Conservation (phyloP, 1,140 invertebrate species). For the Macrobrachium rosenbergii region DNA sequence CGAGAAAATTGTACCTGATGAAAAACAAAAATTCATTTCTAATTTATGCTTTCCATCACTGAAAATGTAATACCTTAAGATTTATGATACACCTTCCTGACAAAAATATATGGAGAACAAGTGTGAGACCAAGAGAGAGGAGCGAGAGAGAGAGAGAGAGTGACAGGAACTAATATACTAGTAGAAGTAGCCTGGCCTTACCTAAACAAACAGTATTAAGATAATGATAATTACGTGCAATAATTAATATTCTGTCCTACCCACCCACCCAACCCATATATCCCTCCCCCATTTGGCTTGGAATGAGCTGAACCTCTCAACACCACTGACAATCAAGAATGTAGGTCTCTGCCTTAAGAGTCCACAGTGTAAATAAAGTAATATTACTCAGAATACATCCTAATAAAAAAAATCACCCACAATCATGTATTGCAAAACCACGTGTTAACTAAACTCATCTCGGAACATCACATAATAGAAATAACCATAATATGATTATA, state of each 20-base stretch:
- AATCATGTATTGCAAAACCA: background rate
- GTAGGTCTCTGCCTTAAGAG: slow-evolving; percentile 30
- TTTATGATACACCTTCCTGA: too few relatives aligned
- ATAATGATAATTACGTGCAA: slow-evolving; percentile 13
- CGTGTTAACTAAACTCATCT: slow-evolving; percentile 17
- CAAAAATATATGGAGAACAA: too few relatives aligned
- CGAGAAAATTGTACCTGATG: background rate
- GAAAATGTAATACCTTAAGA: too few relatives aligned
- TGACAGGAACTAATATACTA: too few relatives aligned
- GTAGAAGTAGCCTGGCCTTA: background rate
- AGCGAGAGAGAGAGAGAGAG: too few relatives aligned
- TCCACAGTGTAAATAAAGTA: background rate
- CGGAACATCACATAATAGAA: slow-evolving; percentile 13
- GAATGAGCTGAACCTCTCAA: slow-evolving; percentile 64
- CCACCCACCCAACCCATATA: slow-evolving; percentile 26
- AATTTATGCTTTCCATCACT: slow-evolving; percentile 11
- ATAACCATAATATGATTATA: slow-evolving; percentile 25
- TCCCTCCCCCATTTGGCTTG: slow-evolving; percentile 48
- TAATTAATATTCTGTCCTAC: slow-evolving; percentile 24
- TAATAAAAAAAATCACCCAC: background rate
- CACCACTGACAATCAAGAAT: slow-evolving; percentile 64
- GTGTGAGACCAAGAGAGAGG: too few relatives aligned
- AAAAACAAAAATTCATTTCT: slow-evolving; percentile 26
- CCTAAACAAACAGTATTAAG: slow-evolving; percentile 27
- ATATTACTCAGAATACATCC: background rate